Evolutionary conservation across 1,140 invertebrate species (phyloP), one percentile per base, ranked within the genome.

Genomic region (Drosophila sechellia): DNA sequence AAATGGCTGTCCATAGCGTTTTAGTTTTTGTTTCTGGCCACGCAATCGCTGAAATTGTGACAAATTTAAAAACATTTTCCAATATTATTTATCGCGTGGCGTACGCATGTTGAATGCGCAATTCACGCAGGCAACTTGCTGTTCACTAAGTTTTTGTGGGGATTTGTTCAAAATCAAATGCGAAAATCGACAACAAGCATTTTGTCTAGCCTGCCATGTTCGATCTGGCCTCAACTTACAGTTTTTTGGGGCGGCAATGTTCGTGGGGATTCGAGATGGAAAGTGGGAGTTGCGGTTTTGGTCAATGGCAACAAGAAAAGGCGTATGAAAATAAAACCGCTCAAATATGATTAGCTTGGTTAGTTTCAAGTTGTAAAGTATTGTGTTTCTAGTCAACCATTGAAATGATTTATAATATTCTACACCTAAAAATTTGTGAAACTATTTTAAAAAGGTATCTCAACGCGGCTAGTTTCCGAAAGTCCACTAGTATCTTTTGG

Each of bases 141-240:
- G 75, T 57, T 53, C 34, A 43, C 60, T 71, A 52, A 72, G 69
- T 52, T 58, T 58, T 31, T 22, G 48, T 17, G 55, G 40, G 59
- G 59, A 72, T 63, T 65, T 59, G 50, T 46, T 35, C 34, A 10
- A 69, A 75, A 63, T 81, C 50, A 53, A 68, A 66, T 40, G 54
- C 43, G 37, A 75, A 63, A 66, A 75, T 72, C 59, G 59, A 77
- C 74, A 81, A 81, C 69, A 85, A 85, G 78, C 77, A 78, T 81
- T 85, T 78, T 75, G 81, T 85, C 83, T 85, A 75, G 74, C 79
- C 78, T 66, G 54, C 45, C 78, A 75, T 81, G 83, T 78, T 64
- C 57, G 40, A 81, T 81, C 81, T 87, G 81, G 79, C 78, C 81
- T 85, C 57, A 74, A 64, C 52, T 65, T 56, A 20, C 22, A 43